Conservation (phyloP, 2,113 vertebrate genomes). For the Corythornis madagascariensis region DNA sequence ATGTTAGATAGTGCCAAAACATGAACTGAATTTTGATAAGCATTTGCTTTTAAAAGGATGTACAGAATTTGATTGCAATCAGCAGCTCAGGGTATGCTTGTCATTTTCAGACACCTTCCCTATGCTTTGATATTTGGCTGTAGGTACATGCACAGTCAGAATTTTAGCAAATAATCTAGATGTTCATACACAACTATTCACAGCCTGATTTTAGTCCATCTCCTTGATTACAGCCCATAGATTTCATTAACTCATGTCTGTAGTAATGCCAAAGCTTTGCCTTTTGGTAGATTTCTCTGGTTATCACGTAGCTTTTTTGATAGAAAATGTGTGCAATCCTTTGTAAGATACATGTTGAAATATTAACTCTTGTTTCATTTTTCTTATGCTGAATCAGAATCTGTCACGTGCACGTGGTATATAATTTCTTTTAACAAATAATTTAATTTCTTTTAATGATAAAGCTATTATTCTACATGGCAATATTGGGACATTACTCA, state of each 20-base stretch:
- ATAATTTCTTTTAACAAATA: conserved; percentile 25
- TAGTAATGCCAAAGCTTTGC: background rate
- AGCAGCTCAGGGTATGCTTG: conserved; percentile 29
- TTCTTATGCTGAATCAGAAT: background rate
- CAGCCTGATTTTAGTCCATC: conserved; percentile 14
- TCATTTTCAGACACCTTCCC: conserved; percentile 44
- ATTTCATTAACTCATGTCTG: background rate
- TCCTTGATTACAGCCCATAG: conserved; percentile 14
- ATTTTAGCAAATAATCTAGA: conserved; percentile 12
- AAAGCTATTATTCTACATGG: background rate
- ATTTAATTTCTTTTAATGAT: background rate
- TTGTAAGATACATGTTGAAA: background rate
- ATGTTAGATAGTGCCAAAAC: conserved; percentile 9
- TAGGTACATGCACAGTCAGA: conserved; percentile 1
- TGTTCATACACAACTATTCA: conserved; percentile 4
- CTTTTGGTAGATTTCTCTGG: background rate
- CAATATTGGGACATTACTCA: background rate
- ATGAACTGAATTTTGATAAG: conserved; percentile 64
- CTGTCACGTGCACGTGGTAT: background rate
- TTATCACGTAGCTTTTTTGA: background rate
- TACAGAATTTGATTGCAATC: conserved; percentile 65
- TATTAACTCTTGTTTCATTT: background rate
- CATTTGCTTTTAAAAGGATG: conserved; percentile 44
- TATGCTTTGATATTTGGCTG: conserved; percentile 40
- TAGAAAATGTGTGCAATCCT: background rate